Evolutionary conservation across 2,113 vertebrate genomes (phyloP), one percentile per base, ranked within the genome.

Genomic region (Antennarius striatus): DNA sequence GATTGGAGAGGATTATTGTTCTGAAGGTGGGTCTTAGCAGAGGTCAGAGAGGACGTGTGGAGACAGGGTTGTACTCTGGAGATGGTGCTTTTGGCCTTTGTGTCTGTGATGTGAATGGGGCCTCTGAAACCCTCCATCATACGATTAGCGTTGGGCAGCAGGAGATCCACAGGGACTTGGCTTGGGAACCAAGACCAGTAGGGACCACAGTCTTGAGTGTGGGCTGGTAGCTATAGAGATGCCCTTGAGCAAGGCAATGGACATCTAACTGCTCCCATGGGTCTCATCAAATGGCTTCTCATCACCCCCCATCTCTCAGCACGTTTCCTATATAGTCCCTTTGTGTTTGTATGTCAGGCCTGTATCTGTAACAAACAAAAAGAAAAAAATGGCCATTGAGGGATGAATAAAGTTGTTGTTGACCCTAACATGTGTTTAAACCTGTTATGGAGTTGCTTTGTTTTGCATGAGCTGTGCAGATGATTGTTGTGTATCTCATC

Each of bases 1-100:
- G 85, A 89, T 87, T 91, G 87, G 45, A 81, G 53, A 15, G 71
- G 86, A 85, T 90, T 89, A 82, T 88, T 73, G 42, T 71, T 60
- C 73, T 49, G 40, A 77, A 70, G 57, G 30, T 65, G 32, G 51
- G 52, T 68, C 62, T 46, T 53, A 43, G 47, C 11, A 1, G 22
- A 63, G 80, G 77, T 82, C 79, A 63, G 22, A 1, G 76, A 64
- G 74, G 75, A 78, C 63, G 46, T 83, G 73, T 68, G 59, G 58
- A 28, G 77, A 79, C 52, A 73, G 63, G 73, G 63, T 62, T 67
- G 86, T 16, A 75, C 62, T 7, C 51, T 63, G 83, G 63, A 60
- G 60, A 66, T 77, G 74, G 71, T 54, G 71, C 52, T 46, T 46
- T 22, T 39, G 46, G 50, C 49, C 17, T 75, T 82, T 71, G 63